A percentile compares a stretch with the other conserved stretches of the same genome.
Conservation (phyloP, 2,797 vertebrate species). For the Gymnoscopelus microlampas region DNA sequence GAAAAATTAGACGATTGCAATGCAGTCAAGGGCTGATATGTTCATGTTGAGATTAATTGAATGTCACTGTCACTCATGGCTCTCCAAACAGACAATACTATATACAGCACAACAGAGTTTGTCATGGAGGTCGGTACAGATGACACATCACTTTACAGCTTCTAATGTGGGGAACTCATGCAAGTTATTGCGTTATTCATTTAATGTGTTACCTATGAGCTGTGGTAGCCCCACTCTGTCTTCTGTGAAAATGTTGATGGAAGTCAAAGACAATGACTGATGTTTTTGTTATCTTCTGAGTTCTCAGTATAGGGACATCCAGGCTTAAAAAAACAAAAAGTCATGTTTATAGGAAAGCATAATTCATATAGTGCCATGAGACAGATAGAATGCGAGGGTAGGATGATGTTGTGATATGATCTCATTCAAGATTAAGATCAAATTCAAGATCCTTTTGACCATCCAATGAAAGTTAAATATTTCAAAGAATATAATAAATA, state of each 20-base stretch:
- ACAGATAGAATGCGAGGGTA: conserved; percentile 44
- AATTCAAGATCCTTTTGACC: too few species aligned
- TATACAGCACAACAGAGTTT: conserved; percentile 17
- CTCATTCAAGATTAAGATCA: conserved; percentile 42
- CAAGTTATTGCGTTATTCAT: conserved; percentile 71
- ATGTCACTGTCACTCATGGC: neutral
- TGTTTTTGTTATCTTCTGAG: conserved; percentile 64
- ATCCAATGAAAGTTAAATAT: too few species aligned
- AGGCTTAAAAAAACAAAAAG: neutral
- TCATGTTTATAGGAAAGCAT: conserved; percentile 41
- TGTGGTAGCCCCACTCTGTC: conserved; percentile 36
- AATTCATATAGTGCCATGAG: conserved; percentile 43
- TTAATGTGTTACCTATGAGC: conserved; percentile 72
- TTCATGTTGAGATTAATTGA: neutral
- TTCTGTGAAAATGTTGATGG: conserved; percentile 59
- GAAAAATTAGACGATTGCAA: too few species aligned
- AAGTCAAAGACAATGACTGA: conserved; percentile 46
- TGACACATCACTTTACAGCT: conserved; percentile 44
- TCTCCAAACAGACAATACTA: neutral
- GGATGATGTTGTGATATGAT: conserved; percentile 33
- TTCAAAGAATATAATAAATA: neutral
- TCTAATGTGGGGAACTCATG: conserved; percentile 68
- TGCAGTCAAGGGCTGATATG: neutral
- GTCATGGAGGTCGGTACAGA: conserved; percentile 28
- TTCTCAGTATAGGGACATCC: conserved; percentile 58